Evolutionary conservation across 2,888 invertebrate species (phyloP).

Genomic region (Eupithecia abbreviata): DNA sequence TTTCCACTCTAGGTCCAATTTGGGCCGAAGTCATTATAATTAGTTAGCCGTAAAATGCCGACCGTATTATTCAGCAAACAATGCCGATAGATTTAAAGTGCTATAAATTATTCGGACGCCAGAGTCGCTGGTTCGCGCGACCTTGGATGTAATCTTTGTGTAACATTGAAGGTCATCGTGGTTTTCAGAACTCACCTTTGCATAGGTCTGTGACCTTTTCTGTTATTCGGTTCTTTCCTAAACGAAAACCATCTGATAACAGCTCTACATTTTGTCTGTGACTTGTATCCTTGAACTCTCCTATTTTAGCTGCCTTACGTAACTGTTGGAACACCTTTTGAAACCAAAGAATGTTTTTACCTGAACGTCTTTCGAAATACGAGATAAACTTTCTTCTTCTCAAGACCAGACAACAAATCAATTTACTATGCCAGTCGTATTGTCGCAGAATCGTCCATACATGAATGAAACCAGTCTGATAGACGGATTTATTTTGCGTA

Average conservation of each 20-base stretch:
- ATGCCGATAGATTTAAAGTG: conserved; percentile 20
- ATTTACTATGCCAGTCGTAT: too few species aligned
- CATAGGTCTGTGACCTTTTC: conserved; percentile 12
- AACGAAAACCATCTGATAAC: neutral
- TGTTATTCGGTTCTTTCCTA: conserved; percentile 2
- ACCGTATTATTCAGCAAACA: conserved; percentile 10
- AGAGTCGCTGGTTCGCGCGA: conserved; percentile 5
- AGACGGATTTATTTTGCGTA: too few species aligned
- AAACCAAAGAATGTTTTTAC: neutral
- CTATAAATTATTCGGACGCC: conserved; percentile 14
- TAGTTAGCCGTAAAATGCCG: conserved; percentile 6
- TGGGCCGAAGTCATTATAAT: neutral
- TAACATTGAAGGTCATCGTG: conserved; percentile 15
- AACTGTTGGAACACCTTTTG: neutral
- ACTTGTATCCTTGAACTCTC: neutral
- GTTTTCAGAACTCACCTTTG: conserved; percentile 15
- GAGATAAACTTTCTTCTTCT: too few species aligned
- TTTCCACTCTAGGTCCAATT: neutral
- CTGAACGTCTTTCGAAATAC: too few species aligned
- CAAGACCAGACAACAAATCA: too few species aligned
- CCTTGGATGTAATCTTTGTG: conserved; percentile 14
- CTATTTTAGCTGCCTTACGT: neutral
- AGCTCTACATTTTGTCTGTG: neutral
- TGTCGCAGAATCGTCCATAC: too few species aligned
- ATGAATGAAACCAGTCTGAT: too few species aligned